Evolutionary conservation across 1,140 invertebrate genomes (phyloP).

Genomic region (Zaprionus nigranus): DNA sequence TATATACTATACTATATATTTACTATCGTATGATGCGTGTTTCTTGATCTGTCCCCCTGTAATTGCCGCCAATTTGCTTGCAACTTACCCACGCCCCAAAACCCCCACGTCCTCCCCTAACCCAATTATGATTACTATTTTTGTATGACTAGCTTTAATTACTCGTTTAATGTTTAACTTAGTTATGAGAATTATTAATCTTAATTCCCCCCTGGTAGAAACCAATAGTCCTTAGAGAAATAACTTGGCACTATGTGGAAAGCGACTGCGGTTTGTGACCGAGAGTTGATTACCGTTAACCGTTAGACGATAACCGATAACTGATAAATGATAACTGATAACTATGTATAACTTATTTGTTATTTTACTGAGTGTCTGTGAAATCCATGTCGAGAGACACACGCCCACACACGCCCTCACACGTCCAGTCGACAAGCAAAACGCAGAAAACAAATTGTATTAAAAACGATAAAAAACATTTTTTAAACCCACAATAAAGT

Average conservation of each 20-base stretch:
- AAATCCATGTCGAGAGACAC: constrained; percentile 20
- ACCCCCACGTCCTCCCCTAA: constrained; percentile 11
- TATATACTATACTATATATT: constrained; percentile 32
- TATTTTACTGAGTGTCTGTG: constrained; percentile 28
- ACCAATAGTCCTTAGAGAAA: constrained; percentile 30
- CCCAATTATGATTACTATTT: constrained; percentile 62
- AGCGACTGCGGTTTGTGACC: background rate
- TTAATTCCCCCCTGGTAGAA: constrained; percentile 47
- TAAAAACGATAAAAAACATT: constrained; percentile 29
- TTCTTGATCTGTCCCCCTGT: constrained; percentile 54
- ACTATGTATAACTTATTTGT: constrained; percentile 2
- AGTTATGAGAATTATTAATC: constrained; percentile 80
- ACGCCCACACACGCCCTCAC: constrained; percentile 7
- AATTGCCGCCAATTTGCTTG: constrained; percentile 75
- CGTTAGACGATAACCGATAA: background rate
- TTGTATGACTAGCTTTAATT: constrained; percentile 75
- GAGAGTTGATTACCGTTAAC: background rate
- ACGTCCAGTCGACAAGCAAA: constrained; percentile 37
- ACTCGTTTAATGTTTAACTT: constrained; percentile 64
- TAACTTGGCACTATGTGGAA: background rate
- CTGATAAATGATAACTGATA: background rate
- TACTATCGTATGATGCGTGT: constrained; percentile 54
- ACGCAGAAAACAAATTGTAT: constrained; percentile 42
- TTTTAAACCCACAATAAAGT: constrained; percentile 64
- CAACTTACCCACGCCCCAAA: constrained; percentile 37